Evolutionary conservation across 2,888 invertebrate genomes (phyloP), one percentile per base, ranked within the genome.

Genomic region (Aspidiotus destructor): DNA sequence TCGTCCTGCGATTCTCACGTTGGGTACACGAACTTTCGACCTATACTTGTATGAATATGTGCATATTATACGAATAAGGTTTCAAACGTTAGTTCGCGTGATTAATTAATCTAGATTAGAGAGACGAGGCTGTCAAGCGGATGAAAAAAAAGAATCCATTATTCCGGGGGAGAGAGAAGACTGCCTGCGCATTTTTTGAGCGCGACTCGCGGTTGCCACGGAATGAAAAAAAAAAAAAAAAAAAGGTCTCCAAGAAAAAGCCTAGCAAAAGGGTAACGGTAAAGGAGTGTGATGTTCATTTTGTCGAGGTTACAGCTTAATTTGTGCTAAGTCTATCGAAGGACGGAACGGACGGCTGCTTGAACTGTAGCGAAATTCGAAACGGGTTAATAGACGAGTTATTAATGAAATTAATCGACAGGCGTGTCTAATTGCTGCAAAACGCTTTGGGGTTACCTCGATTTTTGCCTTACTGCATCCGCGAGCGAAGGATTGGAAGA

Each of bases 21-120:
- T 28, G 28, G 28, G 2, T 28, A 28, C 28, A 28, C 5, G 28
- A 28, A 28, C 28, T 28, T 28, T 28, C 28, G 28, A 28, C 28
- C 28, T 28, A 28, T 28, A 1, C 28, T 28, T 28, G 28, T 28
- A 28, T 28, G 28, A 28, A 3, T 28, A 28, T 28, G 28, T 28
- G 5, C 28, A 28, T 28, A 28, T 28, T 16, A 57, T 57, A 57
- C 16, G 57, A 57, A 57, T 57, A 17, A 11, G 16, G 57, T 57
- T 16, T n/a, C n/a, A 16, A 52, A 15, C 52, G 52, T 15, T 13
- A 15, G 52, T 52, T 52, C 13, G 11, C 57, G 57, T 15, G 57
- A 57, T 57, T 57, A 57, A 57, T 57, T 57, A 57, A 57, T 57
- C 57, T 57, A 57, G 57, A 57, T 57, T 57, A 57, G 17, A 57